Evolutionary conservation across 2,797 vertebrate species (phyloP).

Genomic region (Sebastes minor): DNA sequence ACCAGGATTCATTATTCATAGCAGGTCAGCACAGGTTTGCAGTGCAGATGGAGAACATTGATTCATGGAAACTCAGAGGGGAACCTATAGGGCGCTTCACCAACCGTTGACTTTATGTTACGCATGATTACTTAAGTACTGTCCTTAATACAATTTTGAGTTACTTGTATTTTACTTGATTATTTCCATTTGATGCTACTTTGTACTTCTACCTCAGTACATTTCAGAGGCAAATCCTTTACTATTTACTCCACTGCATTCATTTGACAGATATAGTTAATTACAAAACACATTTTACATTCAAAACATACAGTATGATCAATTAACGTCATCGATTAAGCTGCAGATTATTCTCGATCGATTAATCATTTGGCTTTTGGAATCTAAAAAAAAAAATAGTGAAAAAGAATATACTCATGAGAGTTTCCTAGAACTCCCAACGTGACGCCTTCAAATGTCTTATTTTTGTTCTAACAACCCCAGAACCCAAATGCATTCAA

Average conservation of each 20-base stretch:
- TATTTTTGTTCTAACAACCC: not conserved
- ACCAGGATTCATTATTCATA: conserved; percentile 84
- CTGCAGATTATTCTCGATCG: not conserved
- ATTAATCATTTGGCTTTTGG: not conserved
- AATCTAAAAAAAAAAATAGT: not conserved
- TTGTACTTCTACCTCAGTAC: not conserved
- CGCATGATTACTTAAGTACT: not conserved
- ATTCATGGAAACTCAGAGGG: conserved; percentile 68
- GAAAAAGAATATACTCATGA: not conserved
- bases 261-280: not conserved
- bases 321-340: not conserved
- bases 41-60: conserved; percentile 76
- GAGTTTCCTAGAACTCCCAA: not conserved
- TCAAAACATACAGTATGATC: not conserved
- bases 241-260: not conserved
- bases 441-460: not conserved
- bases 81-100: not conserved
- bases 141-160: not conserved
- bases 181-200: not conserved
- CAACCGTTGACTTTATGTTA: too few relatives aligned
- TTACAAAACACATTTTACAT: not conserved
- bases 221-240: not conserved
- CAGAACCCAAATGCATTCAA: not conserved
- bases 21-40: conserved; percentile 75
- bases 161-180: not conserved